Conservation (phyloP, 2,113 vertebrate species). For the Alaudala cheleensis region DNA sequence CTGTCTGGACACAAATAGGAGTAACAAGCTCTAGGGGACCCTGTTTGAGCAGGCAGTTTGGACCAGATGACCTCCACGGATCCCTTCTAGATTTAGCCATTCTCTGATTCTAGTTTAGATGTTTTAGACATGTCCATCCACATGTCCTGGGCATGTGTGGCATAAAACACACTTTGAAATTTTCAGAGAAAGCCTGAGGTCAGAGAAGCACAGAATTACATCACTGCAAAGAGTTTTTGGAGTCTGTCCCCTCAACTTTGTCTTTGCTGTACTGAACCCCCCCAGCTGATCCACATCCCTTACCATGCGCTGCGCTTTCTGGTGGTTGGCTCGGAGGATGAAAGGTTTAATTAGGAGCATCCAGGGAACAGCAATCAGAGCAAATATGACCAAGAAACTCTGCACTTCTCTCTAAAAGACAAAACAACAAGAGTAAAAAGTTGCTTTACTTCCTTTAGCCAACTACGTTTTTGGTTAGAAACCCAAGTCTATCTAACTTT, state of each 20-base stretch:
- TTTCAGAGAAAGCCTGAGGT: neutral
- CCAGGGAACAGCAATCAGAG: slow-evolving; percentile 81
- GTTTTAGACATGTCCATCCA: neutral
- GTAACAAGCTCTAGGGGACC: neutral
- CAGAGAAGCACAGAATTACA: neutral
- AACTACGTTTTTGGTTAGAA: neutral
- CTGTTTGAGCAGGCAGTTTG: neutral
- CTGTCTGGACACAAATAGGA: neutral
- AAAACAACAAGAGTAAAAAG: neutral
- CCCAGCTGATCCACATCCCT: neutral
- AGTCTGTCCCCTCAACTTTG: neutral
- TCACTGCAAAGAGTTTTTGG: neutral
- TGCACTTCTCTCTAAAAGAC: slow-evolving; percentile 78
- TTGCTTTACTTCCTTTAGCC: neutral
- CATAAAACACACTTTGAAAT: neutral
- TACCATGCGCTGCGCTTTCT: slow-evolving; percentile 67
- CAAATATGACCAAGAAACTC: slow-evolving; percentile 80
- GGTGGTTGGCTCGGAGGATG: slow-evolving; percentile 74
- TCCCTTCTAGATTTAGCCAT: neutral
- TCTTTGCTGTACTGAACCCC: neutral
- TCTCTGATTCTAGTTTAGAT: neutral
- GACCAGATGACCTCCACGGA: neutral
- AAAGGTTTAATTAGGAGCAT: slow-evolving; percentile 85
- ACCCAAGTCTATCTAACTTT: neutral
- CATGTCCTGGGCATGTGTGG: accelerated